phyloP scores from a whole-genome alignment of 2,113 vertebrate genomes.

The Oreochromis tanganicae region DNA sequence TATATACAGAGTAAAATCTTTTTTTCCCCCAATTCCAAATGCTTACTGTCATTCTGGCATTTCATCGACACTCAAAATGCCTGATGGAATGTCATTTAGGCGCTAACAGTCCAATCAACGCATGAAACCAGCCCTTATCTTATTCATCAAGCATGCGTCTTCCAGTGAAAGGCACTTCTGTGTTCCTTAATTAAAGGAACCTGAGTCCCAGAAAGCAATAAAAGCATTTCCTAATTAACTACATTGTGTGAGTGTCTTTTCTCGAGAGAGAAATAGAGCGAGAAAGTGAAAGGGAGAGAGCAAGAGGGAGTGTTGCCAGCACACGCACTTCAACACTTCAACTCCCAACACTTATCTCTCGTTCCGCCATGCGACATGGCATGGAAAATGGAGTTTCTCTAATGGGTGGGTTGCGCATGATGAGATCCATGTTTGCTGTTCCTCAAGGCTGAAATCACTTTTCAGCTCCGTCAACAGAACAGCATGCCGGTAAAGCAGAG shows the following conservation, averaged over 20 bases:
- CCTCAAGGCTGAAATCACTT: slow-evolving; percentile 58
- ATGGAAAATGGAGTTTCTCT: slow-evolving; percentile 54
- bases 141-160: slow-evolving; percentile 37
- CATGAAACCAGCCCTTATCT: slow-evolving; percentile 41
- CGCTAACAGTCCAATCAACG: slow-evolving; percentile 10
- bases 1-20: background rate
- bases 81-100: slow-evolving; percentile 16
- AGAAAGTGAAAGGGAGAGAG: slow-evolving; percentile 1
- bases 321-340: slow-evolving; percentile 26
- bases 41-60: background rate
- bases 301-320: background rate
- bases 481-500: background rate
- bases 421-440: slow-evolving; percentile 40
- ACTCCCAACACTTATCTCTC: slow-evolving; percentile 60
- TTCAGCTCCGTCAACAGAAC: background rate
- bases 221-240: slow-evolving; percentile 74
- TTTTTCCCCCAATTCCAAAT: background rate
- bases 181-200: slow-evolving; percentile 72
- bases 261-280: slow-evolving; percentile 24
- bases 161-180: slow-evolving; percentile 57
- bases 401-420: slow-evolving; percentile 35
- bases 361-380: slow-evolving; percentile 30
- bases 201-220: slow-evolving; percentile 71
- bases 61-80: background rate
- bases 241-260: slow-evolving; percentile 62